Base-by-base conservation (phyloP, 2,797 vertebrate species). In the Tolypeutes matacus region DNA sequence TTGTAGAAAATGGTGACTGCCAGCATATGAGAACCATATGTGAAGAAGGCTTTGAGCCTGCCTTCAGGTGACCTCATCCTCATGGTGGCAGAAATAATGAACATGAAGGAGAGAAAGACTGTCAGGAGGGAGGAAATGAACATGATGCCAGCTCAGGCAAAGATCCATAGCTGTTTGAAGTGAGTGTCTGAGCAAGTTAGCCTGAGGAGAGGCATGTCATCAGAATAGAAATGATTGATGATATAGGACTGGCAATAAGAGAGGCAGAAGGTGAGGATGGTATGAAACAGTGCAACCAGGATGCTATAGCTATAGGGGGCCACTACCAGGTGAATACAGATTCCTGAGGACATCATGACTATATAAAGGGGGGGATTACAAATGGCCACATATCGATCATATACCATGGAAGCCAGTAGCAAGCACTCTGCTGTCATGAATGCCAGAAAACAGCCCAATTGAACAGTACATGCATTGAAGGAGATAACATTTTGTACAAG, bases 371-470 rank as follows among this genome's bases (percentile, higher is more conserved):
- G 42, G 25, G 86, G 93, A 3, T n/a, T n/a, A n/a, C n/a, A n/a
- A n/a, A n/a, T n/a, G n/a, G n/a, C n/a, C n/a, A n/a, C n/a, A n/a
- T n/a, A 96, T 4, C 60, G 58, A 36, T 96, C 93, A 70, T 96
- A 89, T 39, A 87, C 91, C 86, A 80, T 90, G 39, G 80, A 91
- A 39, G 95, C 90, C 17, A 95, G 51, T 2, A 96, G 67, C 23
- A 96, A 42, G 11, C 93, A 85, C 69, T 96, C 92, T 29, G 84
- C 42, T 29, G 21, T 80, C 31, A 94, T 92, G 78, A 91, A 94
- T 49, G 91, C 23, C 53, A 86, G n/a, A 51, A 77, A 72, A 21
- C 72, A 83, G 69, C 82, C 93, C 72, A 93, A 77, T n/a, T 96
- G 95, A 31, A 12, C n/a, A 8, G 87, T 83, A 89, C 95, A 96